phyloP scores from a whole-genome alignment of 2,888 invertebrate species.

The Helleia helle region DNA sequence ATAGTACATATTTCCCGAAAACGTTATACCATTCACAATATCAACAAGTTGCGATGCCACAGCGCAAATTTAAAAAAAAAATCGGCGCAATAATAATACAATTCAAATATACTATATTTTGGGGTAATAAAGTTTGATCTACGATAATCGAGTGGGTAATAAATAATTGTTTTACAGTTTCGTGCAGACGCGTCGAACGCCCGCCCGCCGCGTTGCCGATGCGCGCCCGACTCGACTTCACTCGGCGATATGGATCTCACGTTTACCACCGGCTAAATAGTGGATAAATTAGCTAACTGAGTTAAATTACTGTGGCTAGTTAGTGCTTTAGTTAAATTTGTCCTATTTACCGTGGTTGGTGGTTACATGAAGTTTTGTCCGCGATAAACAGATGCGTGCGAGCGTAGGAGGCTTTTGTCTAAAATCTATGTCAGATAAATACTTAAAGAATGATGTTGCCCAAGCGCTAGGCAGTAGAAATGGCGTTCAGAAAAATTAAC shows the following conservation, averaged over 20 bases:
- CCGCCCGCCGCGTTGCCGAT: slow-evolving; percentile 54
- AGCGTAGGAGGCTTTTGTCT: no score
- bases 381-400: no score
- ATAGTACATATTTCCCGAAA: no score
- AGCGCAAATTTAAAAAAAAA: not conserved
- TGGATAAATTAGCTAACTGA: slow-evolving; percentile 63
- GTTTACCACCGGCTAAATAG: slow-evolving; percentile 63
- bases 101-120: not conserved
- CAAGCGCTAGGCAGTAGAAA: no score
- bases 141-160: slow-evolving; percentile 21
- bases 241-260: slow-evolving; percentile 60
- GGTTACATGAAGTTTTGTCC: no score
- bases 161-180: slow-evolving; percentile 29
- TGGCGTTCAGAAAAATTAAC: no score
- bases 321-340: slow-evolving; percentile 21
- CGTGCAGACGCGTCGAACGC: slow-evolving; percentile 27
- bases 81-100: no score
- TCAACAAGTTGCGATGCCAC: no score
- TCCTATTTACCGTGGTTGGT: slow-evolving; percentile 11
- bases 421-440: no score
- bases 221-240: slow-evolving; percentile 50
- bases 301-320: slow-evolving; percentile 50
- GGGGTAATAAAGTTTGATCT: slow-evolving; percentile 10
- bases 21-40: no score
- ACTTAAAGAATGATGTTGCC: no score